phyloP scores from a whole-genome alignment of 2,888 invertebrate species.

The Melangyna quadrimaculata region DNA sequence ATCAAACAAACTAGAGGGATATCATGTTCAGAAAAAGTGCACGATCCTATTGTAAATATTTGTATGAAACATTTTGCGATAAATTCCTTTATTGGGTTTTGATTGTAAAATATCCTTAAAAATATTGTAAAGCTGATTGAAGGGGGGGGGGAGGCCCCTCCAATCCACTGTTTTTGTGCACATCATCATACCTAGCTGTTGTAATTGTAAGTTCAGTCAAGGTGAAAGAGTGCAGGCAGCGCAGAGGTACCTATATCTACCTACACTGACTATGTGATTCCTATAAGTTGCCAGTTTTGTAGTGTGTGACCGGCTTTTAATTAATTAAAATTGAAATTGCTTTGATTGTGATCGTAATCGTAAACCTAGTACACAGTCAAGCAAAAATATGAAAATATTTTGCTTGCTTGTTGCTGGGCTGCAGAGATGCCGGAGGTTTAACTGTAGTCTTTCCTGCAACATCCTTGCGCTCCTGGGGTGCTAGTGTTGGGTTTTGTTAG shows the following conservation, averaged over 20 bases:
- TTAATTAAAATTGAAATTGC: constrained; percentile 64
- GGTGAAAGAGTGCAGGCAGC: not conserved
- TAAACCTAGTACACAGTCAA: constrained; percentile 16
- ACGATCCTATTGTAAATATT: no score
- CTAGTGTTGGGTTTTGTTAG: not conserved
- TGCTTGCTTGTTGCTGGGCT: not conserved
- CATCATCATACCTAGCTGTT: constrained; percentile 4
- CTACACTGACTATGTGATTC: constrained; percentile 17
- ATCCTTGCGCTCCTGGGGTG: not conserved
- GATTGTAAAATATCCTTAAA: constrained; percentile 3
- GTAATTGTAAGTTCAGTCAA: constrained; percentile 12
- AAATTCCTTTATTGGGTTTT: no score
- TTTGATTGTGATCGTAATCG: constrained; percentile 65
- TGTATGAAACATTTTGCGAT: no score
- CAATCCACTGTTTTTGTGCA: not conserved
- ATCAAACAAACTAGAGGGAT: no score
- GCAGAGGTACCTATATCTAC: not conserved
- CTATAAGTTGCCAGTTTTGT: constrained; percentile 38
- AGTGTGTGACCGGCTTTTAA: constrained; percentile 57
- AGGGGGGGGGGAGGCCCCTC: no score
- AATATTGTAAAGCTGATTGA: not conserved
- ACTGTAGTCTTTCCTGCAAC: not conserved
- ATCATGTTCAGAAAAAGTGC: no score
- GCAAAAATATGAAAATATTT: constrained; percentile 35
- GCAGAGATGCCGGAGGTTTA: not conserved